Percentiles rank a stretch among this genome's conserved stretches.
Conservation (phyloP, 2,113 vertebrate genomes). For the Apus apus region DNA sequence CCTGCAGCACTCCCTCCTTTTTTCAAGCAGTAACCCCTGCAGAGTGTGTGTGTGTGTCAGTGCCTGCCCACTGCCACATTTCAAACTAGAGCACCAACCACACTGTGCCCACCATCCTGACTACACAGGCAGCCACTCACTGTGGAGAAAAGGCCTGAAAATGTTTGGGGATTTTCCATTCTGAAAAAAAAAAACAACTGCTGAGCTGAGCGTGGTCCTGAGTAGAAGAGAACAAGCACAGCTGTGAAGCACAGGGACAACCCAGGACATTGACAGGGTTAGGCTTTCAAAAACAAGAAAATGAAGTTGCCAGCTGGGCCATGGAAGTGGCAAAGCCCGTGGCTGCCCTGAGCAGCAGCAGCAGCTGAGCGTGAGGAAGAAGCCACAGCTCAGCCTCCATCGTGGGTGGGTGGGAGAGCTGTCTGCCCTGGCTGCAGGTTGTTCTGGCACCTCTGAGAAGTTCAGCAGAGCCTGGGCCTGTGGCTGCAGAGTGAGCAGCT, state of each 20-base stretch:
- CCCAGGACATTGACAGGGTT: accelerated
- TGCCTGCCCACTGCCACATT: neutral
- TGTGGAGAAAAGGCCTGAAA: neutral
- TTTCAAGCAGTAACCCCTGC: neutral
- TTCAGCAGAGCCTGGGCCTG: neutral
- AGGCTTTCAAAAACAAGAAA: neutral
- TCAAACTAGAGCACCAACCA: neutral
- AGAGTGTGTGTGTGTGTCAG: neutral
- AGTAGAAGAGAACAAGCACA: neutral
- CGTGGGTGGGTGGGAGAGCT: neutral
- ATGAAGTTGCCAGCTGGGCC: neutral
- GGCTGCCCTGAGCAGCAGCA: neutral
- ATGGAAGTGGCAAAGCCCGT: neutral
- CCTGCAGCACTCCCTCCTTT: neutral
- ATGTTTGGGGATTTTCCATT: neutral
- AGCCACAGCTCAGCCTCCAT: no score
- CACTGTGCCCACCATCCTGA: neutral
- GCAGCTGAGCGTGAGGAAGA: neutral
- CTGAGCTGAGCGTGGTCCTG: neutral
- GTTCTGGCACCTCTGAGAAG: accelerated
- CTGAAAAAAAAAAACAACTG: neutral
- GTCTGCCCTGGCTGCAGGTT: neutral
- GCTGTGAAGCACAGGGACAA: neutral
- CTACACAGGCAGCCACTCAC: neutral
- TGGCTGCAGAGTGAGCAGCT: neutral